phyloP scores from a whole-genome alignment of 2,797 vertebrate species.

The Columba guinea region DNA sequence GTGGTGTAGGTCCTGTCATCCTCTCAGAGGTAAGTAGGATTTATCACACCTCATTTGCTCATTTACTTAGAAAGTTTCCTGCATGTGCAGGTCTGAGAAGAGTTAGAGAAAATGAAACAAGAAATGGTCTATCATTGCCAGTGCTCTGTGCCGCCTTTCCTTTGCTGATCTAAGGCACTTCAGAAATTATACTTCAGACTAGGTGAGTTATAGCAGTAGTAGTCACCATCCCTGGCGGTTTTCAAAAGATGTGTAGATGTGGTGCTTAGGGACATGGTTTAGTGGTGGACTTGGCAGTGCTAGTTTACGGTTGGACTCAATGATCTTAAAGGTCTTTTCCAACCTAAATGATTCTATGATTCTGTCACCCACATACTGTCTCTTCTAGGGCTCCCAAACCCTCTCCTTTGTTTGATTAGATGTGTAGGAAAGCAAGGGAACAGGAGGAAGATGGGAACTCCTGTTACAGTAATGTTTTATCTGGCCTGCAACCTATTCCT shows the following conservation, averaged over 20 bases:
- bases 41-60: background rate
- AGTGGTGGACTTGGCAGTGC: too few species aligned
- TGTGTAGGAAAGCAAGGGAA: background rate
- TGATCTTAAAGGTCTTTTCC: too few species aligned
- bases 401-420: background rate
- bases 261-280: too few species aligned
- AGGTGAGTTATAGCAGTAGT: background rate
- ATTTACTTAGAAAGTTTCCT: background rate
- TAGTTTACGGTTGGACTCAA: too few species aligned
- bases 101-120: background rate
- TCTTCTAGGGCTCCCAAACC: background rate
- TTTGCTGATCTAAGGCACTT: background rate
- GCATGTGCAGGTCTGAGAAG: background rate
- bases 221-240: background rate
- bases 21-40: background rate
- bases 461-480: background rate
- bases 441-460: background rate
- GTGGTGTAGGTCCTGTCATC: background rate
- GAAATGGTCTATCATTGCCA: background rate
- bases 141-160: background rate
- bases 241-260: too few species aligned
- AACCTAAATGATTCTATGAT: too few species aligned
- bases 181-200: background rate
- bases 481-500: background rate
- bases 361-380: background rate